These are phyloP conservation scores for Scaptomyza graminum DNA, from an alignment of 1,140 invertebrate genomes.

Conservation along the genomic window DNA sequence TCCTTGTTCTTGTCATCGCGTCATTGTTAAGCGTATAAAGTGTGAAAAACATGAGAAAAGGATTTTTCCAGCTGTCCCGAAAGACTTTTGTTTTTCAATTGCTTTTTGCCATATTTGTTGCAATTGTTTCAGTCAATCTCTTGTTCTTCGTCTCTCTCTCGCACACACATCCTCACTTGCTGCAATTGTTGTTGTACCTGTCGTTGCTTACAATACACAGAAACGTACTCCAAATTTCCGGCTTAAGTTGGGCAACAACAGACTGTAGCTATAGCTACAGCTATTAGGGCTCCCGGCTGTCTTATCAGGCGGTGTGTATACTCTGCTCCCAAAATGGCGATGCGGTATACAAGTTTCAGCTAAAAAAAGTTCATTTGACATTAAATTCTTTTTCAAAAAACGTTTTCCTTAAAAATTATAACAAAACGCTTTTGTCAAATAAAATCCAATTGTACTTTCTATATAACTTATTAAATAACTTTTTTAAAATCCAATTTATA, in stretches of 20 bases:
- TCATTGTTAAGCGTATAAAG: conserved; percentile 55
- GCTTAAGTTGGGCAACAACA: neutral
- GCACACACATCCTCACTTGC: conserved; percentile 34
- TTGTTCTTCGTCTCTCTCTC: neutral
- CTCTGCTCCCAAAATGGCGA: neutral
- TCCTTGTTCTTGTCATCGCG: conserved; percentile 32
- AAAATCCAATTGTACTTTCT: too few relatives aligned
- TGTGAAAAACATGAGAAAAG: conserved; percentile 63
- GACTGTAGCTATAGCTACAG: conserved; percentile 52
- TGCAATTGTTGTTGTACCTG: conserved; percentile 53
- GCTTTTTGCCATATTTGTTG: conserved; percentile 76
- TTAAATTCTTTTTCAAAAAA: too few relatives aligned
- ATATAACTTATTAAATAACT: too few relatives aligned
- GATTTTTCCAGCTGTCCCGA: conserved; percentile 47
- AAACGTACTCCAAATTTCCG: conserved; percentile 15
- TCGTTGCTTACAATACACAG: conserved; percentile 10
- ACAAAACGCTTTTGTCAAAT: too few relatives aligned
- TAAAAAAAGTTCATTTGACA: too few relatives aligned
- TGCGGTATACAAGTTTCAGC: neutral
- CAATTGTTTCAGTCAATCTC: conserved; percentile 60
- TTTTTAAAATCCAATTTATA: too few relatives aligned
- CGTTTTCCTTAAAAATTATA: too few relatives aligned
- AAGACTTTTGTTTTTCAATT: conserved; percentile 79
- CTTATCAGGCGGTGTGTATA: conserved; percentile 47
- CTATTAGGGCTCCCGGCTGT: conserved; percentile 47